Evolutionary conservation across 2,888 invertebrate genomes (phyloP).

Genomic region (Laspeyria flexula): DNA sequence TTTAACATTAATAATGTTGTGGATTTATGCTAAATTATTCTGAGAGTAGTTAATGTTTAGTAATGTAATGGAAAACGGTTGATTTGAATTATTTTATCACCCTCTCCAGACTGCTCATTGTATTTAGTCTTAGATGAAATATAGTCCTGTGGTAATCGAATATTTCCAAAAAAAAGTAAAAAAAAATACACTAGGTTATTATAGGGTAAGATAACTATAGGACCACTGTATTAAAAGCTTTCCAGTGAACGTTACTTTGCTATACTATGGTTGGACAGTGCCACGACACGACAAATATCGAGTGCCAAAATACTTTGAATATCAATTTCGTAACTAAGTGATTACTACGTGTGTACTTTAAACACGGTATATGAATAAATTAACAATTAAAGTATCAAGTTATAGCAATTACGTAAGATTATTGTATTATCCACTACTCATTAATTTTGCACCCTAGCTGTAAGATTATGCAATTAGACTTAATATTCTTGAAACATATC

Average conservation of each 20-base stretch:
- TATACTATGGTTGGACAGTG: constrained; percentile 58
- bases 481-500: constrained; percentile 77
- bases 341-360: constrained; percentile 25
- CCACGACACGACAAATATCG: constrained; percentile 64
- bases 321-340: constrained; percentile 39
- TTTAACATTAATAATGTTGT: constrained; percentile 85
- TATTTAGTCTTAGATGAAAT: constrained; percentile 79
- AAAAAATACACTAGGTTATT: constrained; percentile 74
- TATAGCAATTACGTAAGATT: constrained; percentile 52
- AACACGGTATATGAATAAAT: constrained; percentile 31
- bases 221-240: constrained; percentile 75
- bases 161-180: constrained; percentile 76
- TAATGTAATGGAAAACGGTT: constrained; percentile 71
- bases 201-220: constrained; percentile 76
- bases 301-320: constrained; percentile 70
- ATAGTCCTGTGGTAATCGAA: constrained; percentile 78
- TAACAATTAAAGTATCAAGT: constrained; percentile 46
- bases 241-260: constrained; percentile 60
- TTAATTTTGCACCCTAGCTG: constrained; percentile 80
- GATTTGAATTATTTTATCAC: constrained; percentile 77
- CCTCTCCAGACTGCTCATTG: constrained; percentile 85
- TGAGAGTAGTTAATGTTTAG: constrained; percentile 80
- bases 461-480: constrained; percentile 72
- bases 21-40: constrained; percentile 84
- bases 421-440: constrained; percentile 66